Evolutionary conservation across 2,113 vertebrate genomes (phyloP).

Genomic region (Brachirus orientalis): DNA sequence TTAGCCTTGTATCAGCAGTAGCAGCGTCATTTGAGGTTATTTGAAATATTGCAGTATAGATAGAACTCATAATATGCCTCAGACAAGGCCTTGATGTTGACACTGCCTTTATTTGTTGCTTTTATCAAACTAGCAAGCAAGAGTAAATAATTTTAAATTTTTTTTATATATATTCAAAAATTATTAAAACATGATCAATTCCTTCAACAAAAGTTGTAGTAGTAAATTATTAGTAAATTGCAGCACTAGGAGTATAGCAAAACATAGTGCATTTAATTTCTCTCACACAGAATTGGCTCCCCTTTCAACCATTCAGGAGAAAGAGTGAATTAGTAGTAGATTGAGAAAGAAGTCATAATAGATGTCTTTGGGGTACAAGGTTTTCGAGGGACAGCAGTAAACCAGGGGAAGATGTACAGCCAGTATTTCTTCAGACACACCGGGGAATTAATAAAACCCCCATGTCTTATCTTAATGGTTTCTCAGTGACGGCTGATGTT

Average conservation of each 20-base stretch:
- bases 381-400: constrained; percentile 9
- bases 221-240: too few species aligned
- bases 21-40: constrained; percentile 2
- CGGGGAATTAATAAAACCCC: constrained; percentile 46
- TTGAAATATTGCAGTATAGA: neutral
- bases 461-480: constrained; percentile 56
- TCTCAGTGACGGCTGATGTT: constrained; percentile 25
- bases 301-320: constrained; percentile 6
- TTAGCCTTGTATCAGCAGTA: constrained; percentile 4
- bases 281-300: neutral
- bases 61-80: neutral
- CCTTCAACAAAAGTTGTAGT: too few species aligned
- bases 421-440: constrained; percentile 13
- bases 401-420: constrained; percentile 6
- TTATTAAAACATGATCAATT: too few species aligned
- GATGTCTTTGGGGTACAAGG: neutral
- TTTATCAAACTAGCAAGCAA: neutral
- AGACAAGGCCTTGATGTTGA: too few species aligned
- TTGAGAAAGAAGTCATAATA: neutral
- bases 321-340: constrained; percentile 5
- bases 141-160: too few species aligned
- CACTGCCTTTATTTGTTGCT: neutral
- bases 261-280: too few species aligned
- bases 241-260: too few species aligned
- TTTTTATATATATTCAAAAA: too few species aligned